Evolutionary conservation across 2,888 invertebrate genomes (phyloP).

Genomic region (Macrophya alboannulata): DNA sequence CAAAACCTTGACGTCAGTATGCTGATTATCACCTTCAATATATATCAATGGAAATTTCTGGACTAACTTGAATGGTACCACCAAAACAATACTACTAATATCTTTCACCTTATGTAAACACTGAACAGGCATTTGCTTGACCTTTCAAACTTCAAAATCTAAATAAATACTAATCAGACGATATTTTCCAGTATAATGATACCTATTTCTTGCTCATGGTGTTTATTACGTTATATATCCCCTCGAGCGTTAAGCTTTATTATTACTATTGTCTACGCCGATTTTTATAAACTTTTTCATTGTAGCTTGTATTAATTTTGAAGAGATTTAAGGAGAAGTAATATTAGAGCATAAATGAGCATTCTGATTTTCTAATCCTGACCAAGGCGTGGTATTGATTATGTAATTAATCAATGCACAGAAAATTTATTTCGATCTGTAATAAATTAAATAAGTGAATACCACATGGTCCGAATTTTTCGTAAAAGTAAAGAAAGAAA

Average conservation of each 20-base stretch:
- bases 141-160: neutral
- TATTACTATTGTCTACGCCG: neutral
- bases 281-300: neutral
- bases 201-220: neutral
- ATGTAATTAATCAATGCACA: neutral
- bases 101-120: constrained; percentile 32
- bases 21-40: constrained; percentile 37
- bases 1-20: constrained; percentile 30
- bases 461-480: neutral
- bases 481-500: neutral
- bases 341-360: neutral
- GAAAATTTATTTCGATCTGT: neutral
- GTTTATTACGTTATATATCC: neutral
- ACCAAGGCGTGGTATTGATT: neutral
- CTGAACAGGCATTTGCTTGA: neutral
- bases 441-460: neutral
- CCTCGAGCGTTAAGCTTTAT: neutral
- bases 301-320: neutral
- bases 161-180: neutral
- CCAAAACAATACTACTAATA: constrained; percentile 56
- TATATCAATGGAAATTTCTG: constrained; percentile 37
- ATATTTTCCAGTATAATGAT: neutral
- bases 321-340: too few relatives aligned
- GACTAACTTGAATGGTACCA: neutral
- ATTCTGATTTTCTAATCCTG: neutral